Evolutionary conservation across 1,140 invertebrate species (phyloP).

Genomic region (Saxidomus purpurata): DNA sequence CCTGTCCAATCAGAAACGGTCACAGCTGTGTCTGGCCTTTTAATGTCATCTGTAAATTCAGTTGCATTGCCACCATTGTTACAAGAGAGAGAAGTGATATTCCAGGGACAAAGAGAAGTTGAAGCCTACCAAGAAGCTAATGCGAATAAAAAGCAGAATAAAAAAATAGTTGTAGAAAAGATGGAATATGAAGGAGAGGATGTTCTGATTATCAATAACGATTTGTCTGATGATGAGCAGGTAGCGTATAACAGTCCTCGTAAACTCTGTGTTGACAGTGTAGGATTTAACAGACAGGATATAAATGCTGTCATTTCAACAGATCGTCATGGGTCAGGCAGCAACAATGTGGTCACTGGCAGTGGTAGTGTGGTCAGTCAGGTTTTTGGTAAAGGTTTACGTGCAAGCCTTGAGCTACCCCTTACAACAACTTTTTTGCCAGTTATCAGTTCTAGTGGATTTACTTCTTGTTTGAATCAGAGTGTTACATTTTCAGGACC

Average conservation of each 20-base stretch:
- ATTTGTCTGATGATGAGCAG: not conserved
- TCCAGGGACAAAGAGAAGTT: not conserved
- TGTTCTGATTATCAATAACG: slow-evolving; percentile 43
- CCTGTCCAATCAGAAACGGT: slow-evolving; percentile 65
- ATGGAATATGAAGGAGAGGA: slow-evolving; percentile 16
- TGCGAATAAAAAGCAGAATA: not conserved
- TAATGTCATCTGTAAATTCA: slow-evolving; percentile 68
- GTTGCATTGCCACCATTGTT: slow-evolving; percentile 62
- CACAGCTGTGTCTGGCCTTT: slow-evolving; percentile 38
- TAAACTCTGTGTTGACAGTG: not conserved
- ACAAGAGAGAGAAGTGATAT: not conserved
- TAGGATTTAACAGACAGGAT: not conserved
- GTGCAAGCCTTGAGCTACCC: slow-evolving; percentile 10
- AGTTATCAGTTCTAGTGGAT: not conserved
- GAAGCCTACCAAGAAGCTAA: not conserved
- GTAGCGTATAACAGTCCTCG: not conserved
- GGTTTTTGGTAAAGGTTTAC: slow-evolving; percentile 9
- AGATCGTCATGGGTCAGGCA: not conserved
- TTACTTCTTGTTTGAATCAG: not conserved
- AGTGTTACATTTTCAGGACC: not conserved
- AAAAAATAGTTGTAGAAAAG: slow-evolving; percentile 30
- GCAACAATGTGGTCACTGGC: not conserved
- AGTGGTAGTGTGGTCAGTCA: not conserved
- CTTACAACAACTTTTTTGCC: slow-evolving; percentile 34
- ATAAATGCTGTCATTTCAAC: not conserved